phyloP scores from a whole-genome alignment of 2,797 vertebrate genomes.

The Pyrocephalus nanus region DNA sequence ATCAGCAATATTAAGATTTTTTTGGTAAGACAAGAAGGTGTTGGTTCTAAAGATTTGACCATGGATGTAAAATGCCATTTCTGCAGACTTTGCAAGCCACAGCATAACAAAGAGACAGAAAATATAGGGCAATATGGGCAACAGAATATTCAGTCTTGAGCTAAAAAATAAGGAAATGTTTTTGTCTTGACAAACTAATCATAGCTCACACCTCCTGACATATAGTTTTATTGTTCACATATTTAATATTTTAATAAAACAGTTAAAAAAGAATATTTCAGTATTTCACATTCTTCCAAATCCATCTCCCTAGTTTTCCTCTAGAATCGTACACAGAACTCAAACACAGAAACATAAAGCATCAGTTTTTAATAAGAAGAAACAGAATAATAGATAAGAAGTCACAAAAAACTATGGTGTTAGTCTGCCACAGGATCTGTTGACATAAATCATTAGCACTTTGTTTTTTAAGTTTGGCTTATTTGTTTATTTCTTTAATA shows the following conservation, averaged over 20 bases:
- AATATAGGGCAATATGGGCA: background rate
- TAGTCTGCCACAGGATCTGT: background rate
- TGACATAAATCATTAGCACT: constrained; percentile 38
- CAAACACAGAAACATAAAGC: background rate
- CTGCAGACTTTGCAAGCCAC: background rate
- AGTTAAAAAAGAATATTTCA: background rate
- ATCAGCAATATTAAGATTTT: background rate
- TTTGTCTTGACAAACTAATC: background rate
- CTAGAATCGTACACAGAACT: background rate
- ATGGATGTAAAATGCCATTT: background rate
- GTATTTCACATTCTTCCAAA: background rate
- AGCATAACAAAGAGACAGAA: background rate
- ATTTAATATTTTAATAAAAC: background rate
- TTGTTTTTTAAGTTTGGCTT: constrained; percentile 30
- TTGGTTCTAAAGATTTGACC: background rate
- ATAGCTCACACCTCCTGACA: background rate
- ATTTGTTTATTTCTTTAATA: constrained; percentile 53
- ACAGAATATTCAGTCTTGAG: background rate
- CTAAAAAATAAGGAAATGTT: background rate
- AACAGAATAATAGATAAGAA: constrained; percentile 59
- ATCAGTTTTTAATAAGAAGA: constrained; percentile 38
- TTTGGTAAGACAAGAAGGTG: background rate
- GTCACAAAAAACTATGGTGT: background rate
- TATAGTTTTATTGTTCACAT: background rate
- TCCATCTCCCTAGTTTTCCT: background rate